These are phyloP conservation scores for Lasioglossum calceatum DNA, from an alignment of 2,888 invertebrate species.

Conservation along the genomic window DNA sequence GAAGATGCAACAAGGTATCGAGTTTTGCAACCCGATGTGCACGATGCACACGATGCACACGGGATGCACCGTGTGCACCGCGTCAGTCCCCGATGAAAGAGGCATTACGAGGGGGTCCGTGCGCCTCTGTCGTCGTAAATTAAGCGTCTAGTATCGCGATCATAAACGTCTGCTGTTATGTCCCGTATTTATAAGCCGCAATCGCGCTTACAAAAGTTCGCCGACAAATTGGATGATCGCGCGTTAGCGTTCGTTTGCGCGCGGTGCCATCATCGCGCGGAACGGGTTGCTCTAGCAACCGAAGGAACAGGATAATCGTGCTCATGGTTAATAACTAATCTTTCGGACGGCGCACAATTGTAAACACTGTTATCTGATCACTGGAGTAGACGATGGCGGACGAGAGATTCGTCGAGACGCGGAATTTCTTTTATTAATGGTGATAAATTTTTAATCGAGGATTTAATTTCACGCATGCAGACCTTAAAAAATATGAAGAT, in stretches of 20 bases:
- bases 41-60: constrained; percentile 3
- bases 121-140: constrained; percentile 59
- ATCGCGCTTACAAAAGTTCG: constrained; percentile 62
- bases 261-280: constrained; percentile 22
- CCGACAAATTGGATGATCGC: constrained; percentile 69
- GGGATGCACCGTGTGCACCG: not conserved
- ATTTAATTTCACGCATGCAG: too few species aligned
- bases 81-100: constrained; percentile 21
- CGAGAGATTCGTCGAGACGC: not conserved
- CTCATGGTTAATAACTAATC: not conserved
- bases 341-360: too few species aligned
- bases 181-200: constrained; percentile 64
- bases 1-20: constrained; percentile 10
- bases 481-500: too few species aligned
- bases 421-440: too few species aligned
- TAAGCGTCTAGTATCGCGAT: constrained; percentile 57
- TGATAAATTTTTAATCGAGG: too few species aligned
- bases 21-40: not conserved
- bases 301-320: constrained; percentile 13
- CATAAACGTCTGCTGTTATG: constrained; percentile 68
- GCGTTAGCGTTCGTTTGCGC: constrained; percentile 46
- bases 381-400: not conserved
- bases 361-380: not conserved
- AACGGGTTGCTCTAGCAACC: constrained; percentile 42
- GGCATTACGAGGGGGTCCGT: constrained; percentile 14